phyloP scores from a whole-genome alignment of 2,797 vertebrate species.

The Tamandua tetradactyla region DNA sequence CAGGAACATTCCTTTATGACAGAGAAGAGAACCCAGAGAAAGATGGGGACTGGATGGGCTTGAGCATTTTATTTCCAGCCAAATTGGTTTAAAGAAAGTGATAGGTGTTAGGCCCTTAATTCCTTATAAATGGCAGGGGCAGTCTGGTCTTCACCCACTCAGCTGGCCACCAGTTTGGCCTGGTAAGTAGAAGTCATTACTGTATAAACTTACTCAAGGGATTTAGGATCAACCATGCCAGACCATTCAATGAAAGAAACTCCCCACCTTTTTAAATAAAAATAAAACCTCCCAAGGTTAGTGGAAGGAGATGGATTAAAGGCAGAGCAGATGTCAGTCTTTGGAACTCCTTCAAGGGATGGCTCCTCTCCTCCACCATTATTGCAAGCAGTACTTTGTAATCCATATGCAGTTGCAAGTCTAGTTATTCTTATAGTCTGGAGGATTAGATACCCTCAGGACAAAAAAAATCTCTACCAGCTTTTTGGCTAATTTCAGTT shows the following conservation, averaged over 20 bases:
- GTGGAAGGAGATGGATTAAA: neutral
- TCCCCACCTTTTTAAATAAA: neutral
- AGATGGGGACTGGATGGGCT: neutral
- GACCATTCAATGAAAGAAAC: neutral
- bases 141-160: neutral
- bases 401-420: neutral
- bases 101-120: neutral
- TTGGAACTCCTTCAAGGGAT: neutral
- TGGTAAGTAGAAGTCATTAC: neutral
- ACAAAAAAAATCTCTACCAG: neutral
- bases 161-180: neutral
- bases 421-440: neutral
- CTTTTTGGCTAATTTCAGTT: neutral
- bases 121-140: neutral
- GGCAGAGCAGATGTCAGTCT: neutral
- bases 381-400: neutral
- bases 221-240: neutral
- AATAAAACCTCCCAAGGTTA: conserved; percentile 39
- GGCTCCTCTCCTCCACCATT: neutral
- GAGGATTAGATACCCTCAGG: neutral
- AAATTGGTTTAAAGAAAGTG: conserved; percentile 10
- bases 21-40: conserved; percentile 6
- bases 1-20: conserved; percentile 50
- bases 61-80: conserved; percentile 35
- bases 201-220: neutral